Percentiles rank a stretch among this genome's conserved stretches.
Evolutionary conservation across 2,888 invertebrate genomes (phyloP).

Genomic region (Polydrusus tereticollis): DNA sequence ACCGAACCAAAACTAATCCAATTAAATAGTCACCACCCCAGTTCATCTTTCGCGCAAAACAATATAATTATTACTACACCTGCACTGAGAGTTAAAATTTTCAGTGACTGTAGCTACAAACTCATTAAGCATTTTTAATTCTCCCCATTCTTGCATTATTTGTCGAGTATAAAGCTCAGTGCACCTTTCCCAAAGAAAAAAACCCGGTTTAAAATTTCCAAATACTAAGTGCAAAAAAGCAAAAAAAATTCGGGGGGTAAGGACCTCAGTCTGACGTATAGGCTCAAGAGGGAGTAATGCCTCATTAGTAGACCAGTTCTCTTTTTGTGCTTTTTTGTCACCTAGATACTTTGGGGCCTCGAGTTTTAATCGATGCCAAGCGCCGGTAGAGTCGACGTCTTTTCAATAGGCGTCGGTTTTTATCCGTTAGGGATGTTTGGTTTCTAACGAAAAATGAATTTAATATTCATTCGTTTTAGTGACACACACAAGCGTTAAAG

Average conservation of each 20-base stretch:
- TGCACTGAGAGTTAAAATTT: too few species aligned
- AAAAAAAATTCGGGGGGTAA: constrained; percentile 54
- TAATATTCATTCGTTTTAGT: too few species aligned
- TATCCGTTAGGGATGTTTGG: not conserved
- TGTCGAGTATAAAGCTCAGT: not conserved
- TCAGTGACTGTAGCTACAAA: too few species aligned
- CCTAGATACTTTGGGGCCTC: constrained; percentile 58
- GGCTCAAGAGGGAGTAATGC: constrained; percentile 57
- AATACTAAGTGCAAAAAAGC: constrained; percentile 27
- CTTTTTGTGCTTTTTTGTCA: constrained; percentile 57
- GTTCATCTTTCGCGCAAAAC: too few species aligned
- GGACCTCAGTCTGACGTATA: constrained; percentile 44
- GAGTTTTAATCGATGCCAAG: constrained; percentile 58
- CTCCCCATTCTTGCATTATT: not conserved
- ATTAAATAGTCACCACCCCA: too few species aligned
- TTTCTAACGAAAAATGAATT: not conserved
- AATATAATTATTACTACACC: too few species aligned
- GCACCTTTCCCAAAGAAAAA: constrained; percentile 19
- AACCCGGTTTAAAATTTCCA: constrained; percentile 1
- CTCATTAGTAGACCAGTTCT: constrained; percentile 59
- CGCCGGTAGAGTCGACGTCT: constrained; percentile 45
- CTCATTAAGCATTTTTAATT: not conserved
- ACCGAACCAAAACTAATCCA: too few species aligned
- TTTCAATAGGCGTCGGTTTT: constrained; percentile 36
- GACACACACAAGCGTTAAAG: too few species aligned